phyloP scores from a whole-genome alignment of 64 coral and sea anemone genomes.

The Platygyra sinensis region DNA sequence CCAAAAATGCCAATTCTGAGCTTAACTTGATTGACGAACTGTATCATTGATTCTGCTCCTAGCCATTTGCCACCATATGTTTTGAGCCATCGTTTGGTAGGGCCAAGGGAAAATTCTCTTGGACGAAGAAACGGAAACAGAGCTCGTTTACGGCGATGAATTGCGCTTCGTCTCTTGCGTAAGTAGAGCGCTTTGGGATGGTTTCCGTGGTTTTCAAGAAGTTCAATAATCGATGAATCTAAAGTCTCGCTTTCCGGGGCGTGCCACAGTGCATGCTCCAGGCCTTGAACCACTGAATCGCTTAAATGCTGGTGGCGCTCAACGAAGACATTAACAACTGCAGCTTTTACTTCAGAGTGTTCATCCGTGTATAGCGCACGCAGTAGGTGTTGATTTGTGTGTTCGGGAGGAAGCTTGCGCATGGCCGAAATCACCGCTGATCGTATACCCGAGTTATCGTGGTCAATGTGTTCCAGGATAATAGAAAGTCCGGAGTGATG shows the following conservation, averaged over 20 bases:
- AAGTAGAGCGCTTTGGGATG: slow-evolving; percentile 63
- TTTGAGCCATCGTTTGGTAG: slow-evolving; percentile 67
- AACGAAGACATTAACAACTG: slow-evolving; percentile 78
- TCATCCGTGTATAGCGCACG: slow-evolving; percentile 72
- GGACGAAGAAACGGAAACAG: slow-evolving; percentile 79
- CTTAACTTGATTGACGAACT: slow-evolving; percentile 79
- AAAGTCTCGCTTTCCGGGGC: slow-evolving; percentile 66
- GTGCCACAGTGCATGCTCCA: slow-evolving; percentile 86
- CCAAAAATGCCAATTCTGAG: slow-evolving; percentile 84
- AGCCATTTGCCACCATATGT: slow-evolving; percentile 73
- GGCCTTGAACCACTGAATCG: slow-evolving; percentile 43
- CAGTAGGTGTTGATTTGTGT: slow-evolving; percentile 72
- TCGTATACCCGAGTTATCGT: slow-evolving; percentile 87
- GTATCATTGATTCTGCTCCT: slow-evolving; percentile 70
- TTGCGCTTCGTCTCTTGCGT: slow-evolving; percentile 40
- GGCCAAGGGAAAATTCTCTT: slow-evolving; percentile 80
- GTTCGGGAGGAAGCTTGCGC: slow-evolving; percentile 73
- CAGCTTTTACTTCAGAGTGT: slow-evolving; percentile 81
- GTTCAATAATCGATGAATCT: slow-evolving; percentile 60
- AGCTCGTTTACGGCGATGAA: slow-evolving; percentile 78
- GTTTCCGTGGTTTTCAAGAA: slow-evolving; percentile 82
- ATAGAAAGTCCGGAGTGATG: slow-evolving; percentile 73
- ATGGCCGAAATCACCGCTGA: slow-evolving; percentile 82
- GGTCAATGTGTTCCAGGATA: slow-evolving; percentile 74
- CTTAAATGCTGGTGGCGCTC: slow-evolving; percentile 76